These are phyloP conservation scores for Ia io DNA, from an alignment of 2,113 vertebrate genomes.

Conservation along the genomic window DNA sequence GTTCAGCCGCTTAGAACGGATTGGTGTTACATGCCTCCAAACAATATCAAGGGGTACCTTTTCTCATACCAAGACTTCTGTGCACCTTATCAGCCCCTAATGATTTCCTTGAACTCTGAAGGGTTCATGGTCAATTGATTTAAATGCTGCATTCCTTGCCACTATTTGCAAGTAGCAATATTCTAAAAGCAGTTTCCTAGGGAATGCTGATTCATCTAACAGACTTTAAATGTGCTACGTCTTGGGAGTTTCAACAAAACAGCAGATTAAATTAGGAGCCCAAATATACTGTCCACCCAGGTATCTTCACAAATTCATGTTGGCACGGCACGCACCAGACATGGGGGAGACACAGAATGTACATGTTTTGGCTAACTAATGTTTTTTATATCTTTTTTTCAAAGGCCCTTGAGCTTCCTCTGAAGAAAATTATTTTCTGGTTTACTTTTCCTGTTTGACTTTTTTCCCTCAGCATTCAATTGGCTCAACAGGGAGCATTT, in stretches of 20 bases:
- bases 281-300: neutral
- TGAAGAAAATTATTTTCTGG: conserved; percentile 7
- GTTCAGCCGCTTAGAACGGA: conserved; percentile 40
- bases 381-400: neutral
- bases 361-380: neutral
- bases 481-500: neutral
- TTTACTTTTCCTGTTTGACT: neutral
- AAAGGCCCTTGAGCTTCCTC: neutral
- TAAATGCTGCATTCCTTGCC: conserved; percentile 26
- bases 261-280: conserved; percentile 1
- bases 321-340: neutral
- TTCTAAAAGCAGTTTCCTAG: neutral
- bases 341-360: neutral
- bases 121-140: conserved; percentile 49
- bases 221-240: neutral
- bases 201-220: conserved; percentile 33
- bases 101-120: conserved; percentile 55
- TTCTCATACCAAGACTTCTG: neutral
- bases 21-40: neutral
- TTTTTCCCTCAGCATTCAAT: neutral
- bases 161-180: conserved; percentile 28
- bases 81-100: conserved; percentile 44
- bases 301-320: neutral
- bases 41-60: neutral
- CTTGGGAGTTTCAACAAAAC: neutral